Conservation (phyloP, 2,888 invertebrate genomes). For the Xylophagus ater region DNA sequence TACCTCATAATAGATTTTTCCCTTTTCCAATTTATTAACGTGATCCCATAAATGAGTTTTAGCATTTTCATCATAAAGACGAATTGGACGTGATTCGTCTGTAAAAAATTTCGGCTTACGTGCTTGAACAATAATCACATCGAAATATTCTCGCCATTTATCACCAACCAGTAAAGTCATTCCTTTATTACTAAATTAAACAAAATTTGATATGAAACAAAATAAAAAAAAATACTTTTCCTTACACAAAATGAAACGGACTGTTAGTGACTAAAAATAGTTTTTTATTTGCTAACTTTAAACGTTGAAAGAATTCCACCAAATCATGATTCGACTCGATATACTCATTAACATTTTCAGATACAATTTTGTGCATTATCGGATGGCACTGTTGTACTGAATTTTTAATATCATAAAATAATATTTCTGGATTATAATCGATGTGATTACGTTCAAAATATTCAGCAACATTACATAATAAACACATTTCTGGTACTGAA, state of each 20-base stretch:
- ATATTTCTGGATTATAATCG: constrained; percentile 88
- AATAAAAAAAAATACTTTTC: constrained; percentile 19
- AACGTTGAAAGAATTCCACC: constrained; percentile 60
- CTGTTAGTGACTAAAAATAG: constrained; percentile 95
- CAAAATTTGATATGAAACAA: background rate
- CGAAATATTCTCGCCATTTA: constrained; percentile 85
- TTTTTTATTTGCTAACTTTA: constrained; percentile 67
- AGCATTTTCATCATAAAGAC: constrained; percentile 72
- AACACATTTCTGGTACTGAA: constrained; percentile 91
- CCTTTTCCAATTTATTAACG: constrained; percentile 75
- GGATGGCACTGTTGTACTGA: constrained; percentile 82
- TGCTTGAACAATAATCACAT: constrained; percentile 89
- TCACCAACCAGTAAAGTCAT: constrained; percentile 80
- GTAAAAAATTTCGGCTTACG: constrained; percentile 95
- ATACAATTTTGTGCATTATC: constrained; percentile 81
- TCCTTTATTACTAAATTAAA: constrained; percentile 62
- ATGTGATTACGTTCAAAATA: constrained; percentile 82
- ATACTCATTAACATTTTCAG: constrained; percentile 66
- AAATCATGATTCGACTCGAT: constrained; percentile 66
- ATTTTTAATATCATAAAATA: constrained; percentile 87
- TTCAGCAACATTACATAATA: constrained; percentile 88
- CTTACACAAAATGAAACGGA: constrained; percentile 90
- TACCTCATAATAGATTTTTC: constrained; percentile 87
- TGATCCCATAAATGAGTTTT: constrained; percentile 85
- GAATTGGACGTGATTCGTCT: constrained; percentile 78